These are phyloP conservation scores for Microcebus griseorufus DNA, from an alignment of 2,113 vertebrate species.

Conservation along the genomic window DNA sequence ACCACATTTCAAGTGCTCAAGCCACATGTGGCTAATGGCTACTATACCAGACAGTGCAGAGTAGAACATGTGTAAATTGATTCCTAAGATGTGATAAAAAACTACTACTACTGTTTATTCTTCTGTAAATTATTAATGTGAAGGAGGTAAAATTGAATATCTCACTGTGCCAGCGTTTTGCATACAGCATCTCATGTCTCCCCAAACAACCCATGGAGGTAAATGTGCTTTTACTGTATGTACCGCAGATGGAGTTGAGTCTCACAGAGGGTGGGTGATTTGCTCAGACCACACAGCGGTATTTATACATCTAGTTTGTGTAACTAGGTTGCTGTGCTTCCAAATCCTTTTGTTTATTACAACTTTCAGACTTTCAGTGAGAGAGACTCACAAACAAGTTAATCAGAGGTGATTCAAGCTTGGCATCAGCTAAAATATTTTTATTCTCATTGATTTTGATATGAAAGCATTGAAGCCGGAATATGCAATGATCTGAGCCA, in stretches of 20 bases:
- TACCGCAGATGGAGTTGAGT: background rate
- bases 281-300: background rate
- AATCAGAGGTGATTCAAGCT: background rate
- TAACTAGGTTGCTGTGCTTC: background rate
- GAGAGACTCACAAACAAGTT: background rate
- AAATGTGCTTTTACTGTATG: background rate
- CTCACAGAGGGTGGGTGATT: background rate
- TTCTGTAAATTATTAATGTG: background rate
- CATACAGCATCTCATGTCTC: background rate
- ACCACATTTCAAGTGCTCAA: background rate
- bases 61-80: background rate
- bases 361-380: background rate
- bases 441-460: slow-evolving; percentile 45
- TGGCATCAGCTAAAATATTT: background rate
- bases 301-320: background rate
- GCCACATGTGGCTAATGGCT: background rate
- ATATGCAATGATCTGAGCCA: background rate
- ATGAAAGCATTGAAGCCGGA: background rate
- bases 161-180: background rate
- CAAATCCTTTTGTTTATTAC: background rate
- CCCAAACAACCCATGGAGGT: background rate
- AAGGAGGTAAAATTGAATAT: background rate
- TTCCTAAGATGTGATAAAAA: background rate
- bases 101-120: background rate
- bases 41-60: background rate